phyloP scores from a whole-genome alignment of 1,140 invertebrate species.

The Leptopilina clavipes region DNA sequence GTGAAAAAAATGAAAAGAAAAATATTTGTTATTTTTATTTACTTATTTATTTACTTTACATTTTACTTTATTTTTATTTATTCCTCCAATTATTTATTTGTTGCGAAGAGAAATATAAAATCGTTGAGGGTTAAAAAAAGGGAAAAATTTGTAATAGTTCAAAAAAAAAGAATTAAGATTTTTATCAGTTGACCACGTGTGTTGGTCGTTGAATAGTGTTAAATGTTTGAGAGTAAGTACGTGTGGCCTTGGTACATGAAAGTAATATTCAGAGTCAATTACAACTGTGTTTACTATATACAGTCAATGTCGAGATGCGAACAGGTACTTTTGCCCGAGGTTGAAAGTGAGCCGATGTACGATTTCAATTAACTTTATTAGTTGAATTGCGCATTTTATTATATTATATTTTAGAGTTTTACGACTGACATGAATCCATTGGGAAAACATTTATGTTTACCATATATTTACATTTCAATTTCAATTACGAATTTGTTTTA shows the following conservation, averaged over 20 bases:
- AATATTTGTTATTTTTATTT: no score
- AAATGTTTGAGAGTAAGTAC: slow-evolving; percentile 45
- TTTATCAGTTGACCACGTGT: background rate
- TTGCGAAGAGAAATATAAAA: background rate
- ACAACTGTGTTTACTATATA: slow-evolving; percentile 31
- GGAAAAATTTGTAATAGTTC: no score
- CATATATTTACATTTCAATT: background rate
- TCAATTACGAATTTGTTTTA: background rate
- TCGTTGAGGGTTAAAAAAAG: background rate
- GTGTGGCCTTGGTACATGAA: slow-evolving; percentile 68
- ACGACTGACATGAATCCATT: background rate
- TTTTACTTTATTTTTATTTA: no score
- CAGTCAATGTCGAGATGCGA: slow-evolving; percentile 33
- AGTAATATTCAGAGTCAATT: slow-evolving; percentile 57
- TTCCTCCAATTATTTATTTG: no score
- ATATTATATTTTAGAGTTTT: slow-evolving; percentile 15
- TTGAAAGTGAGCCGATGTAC: slow-evolving; percentile 23
- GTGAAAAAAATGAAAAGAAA: background rate
- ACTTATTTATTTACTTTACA: no score
- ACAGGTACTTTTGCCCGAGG: slow-evolving; percentile 28
- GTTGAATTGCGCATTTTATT: slow-evolving; percentile 24
- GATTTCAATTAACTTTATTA: slow-evolving; percentile 30
- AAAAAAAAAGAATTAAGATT: no score
- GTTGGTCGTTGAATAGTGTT: background rate
- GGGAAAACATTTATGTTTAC: background rate